Conservation (phyloP, 2,888 invertebrate species). For the Agonopterix alstromeriana region DNA sequence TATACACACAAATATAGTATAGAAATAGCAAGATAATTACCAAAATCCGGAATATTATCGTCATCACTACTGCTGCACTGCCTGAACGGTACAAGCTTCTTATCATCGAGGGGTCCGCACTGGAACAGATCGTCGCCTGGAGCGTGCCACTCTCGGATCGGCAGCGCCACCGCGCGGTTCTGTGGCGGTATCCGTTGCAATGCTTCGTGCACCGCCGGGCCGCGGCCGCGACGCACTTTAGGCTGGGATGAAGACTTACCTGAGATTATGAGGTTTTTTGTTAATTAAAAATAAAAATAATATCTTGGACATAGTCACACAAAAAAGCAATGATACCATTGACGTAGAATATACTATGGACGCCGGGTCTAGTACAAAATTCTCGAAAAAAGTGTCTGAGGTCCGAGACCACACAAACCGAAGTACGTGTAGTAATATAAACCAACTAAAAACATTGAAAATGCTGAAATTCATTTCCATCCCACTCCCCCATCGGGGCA, state of each 20-base stretch:
- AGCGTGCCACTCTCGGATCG: slow-evolving; percentile 63
- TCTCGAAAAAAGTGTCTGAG: too few relatives aligned
- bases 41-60: slow-evolving; percentile 62
- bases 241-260: slow-evolving; percentile 38
- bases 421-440: too few relatives aligned
- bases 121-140: slow-evolving; percentile 65
- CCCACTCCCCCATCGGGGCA: too few relatives aligned
- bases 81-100: slow-evolving; percentile 37
- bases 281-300: too few relatives aligned
- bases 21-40: slow-evolving; percentile 26
- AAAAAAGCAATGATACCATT: too few relatives aligned
- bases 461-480: too few relatives aligned
- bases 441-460: too few relatives aligned
- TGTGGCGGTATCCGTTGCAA: slow-evolving; percentile 74
- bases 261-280: slow-evolving; percentile 8
- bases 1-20: background rate
- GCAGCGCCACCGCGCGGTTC: slow-evolving; percentile 40
- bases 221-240: slow-evolving; percentile 56
- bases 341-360: too few relatives aligned
- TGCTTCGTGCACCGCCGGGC: slow-evolving; percentile 74
- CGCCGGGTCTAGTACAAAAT: too few relatives aligned
- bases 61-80: slow-evolving; percentile 60
- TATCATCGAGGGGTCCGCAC: slow-evolving; percentile 54
- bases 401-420: too few relatives aligned
- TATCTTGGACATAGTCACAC: too few relatives aligned